These are phyloP conservation scores for Xyrauchen texanus DNA, from an alignment of 2,113 vertebrate species.

Conservation along the genomic window DNA sequence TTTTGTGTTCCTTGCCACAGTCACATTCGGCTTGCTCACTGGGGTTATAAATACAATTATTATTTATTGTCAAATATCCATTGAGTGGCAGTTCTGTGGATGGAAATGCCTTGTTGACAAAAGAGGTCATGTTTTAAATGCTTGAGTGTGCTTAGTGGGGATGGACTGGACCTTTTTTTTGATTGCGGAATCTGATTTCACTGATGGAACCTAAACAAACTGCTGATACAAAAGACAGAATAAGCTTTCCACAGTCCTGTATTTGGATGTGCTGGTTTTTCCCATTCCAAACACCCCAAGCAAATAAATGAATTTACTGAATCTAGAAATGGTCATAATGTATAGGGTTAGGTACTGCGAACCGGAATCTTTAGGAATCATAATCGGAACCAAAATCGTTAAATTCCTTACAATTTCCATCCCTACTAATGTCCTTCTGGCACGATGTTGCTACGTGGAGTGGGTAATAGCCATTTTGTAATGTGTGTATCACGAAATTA, in stretches of 20 bases:
- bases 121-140: not conserved
- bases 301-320: not conserved
- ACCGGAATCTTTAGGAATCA: too few species aligned
- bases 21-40: too few species aligned
- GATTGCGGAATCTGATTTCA: slow-evolving; percentile 6
- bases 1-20: too few species aligned
- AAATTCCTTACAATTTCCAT: too few species aligned
- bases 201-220: slow-evolving; percentile 14
- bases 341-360: too few species aligned
- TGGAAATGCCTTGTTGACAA: too few species aligned
- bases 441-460: not conserved
- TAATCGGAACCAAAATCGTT: too few species aligned
- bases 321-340: too few species aligned
- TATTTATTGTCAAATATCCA: too few species aligned
- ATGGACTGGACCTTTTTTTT: slow-evolving; percentile 33
- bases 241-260: not conserved
- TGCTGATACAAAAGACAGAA: slow-evolving; percentile 5
- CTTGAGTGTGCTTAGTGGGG: slow-evolving; percentile 15
- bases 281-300: not conserved
- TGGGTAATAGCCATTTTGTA: not conserved
- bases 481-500: slow-evolving; percentile 5
- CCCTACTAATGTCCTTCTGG: not conserved
- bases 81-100: too few species aligned
- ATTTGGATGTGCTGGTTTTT: not conserved
- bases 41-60: too few species aligned